Evolutionary conservation across 2,113 vertebrate genomes (phyloP), one percentile per base, ranked within the genome.

Genomic region (Formicarius rufipectus): DNA sequence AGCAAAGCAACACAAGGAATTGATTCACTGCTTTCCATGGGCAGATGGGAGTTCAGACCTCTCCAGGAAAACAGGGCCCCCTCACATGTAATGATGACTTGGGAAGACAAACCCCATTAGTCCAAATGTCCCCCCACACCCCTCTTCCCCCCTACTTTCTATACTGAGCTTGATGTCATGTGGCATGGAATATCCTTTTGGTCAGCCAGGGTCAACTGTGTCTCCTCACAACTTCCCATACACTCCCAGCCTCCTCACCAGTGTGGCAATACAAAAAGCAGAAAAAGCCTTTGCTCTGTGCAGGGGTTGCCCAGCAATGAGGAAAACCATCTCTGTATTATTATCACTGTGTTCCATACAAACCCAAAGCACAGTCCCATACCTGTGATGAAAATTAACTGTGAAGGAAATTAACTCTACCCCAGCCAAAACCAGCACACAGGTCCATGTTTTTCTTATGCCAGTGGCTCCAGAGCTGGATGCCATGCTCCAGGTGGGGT

Each of bases 241-340:
- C n/a, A 45, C 7, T 20, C 15, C 25, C 16, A 30, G 23, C 33
- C 19, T 59, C 40, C 39, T 67, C 0, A 0, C 53, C 30, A 53
- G 24, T 0, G 0, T 47, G 39, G 16, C 66, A 17, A 7, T 20
- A 52, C 15, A 20, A 59, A 45, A 60, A 52, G 23, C 44, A 39
- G 33, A 67, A 66, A 52, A 45, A 8, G 44, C 33, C 58, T 74
- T n/a, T 39, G 33, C 28, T 82, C 22, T 67, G 40, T 60, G 23
- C 28, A 63, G 30, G 60, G 39, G 19, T 33, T 52, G 45, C 44
- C 45, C 45, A 67, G 52, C 44, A 82, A 28, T 39, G 25, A 67
- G 15, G 73, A 59, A 89, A 82, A 45, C 33, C 33, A 52, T n/a
- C 44, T 50, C 22, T 52, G 16, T 74, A 11, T 50, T 52, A 30